Percentiles rank a stretch among this genome's conserved stretches.
These are phyloP conservation scores for Calypte anna DNA, from an alignment of 2,113 vertebrate species.

Conservation along the genomic window DNA sequence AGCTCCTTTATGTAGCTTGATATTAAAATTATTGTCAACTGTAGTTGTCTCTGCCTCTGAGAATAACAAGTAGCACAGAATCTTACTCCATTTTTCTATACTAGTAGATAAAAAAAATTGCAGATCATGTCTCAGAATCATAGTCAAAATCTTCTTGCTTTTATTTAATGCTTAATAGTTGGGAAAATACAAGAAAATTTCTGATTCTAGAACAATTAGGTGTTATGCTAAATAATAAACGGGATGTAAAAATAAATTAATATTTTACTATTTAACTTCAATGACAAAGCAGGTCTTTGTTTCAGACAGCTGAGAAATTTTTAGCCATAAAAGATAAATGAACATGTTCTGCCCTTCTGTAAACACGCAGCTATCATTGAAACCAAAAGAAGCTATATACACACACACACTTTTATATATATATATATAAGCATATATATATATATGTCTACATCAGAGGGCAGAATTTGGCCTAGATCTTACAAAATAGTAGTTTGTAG, in stretches of 20 bases:
- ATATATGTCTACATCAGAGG: not conserved
- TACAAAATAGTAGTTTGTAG: not conserved
- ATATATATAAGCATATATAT: not conserved
- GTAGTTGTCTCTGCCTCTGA: not conserved
- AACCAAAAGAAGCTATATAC: not conserved
- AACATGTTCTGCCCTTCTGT: not conserved
- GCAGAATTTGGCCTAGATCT: not conserved
- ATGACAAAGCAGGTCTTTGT: slow-evolving; percentile 11
- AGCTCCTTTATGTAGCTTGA: not conserved
- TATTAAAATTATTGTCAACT: not conserved
- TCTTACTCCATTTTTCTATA: not conserved
- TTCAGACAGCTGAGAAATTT: not conserved
- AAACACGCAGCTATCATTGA: not conserved
- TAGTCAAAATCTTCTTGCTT: slow-evolving; percentile 41
- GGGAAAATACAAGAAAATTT: slow-evolving; percentile 52
- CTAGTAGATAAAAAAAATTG: not conserved
- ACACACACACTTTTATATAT: not conserved
- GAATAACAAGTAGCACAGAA: not conserved
- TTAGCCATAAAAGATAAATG: slow-evolving; percentile 6
- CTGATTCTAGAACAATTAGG: slow-evolving; percentile 38
- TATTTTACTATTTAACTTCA: slow-evolving; percentile 32
- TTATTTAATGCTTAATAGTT: slow-evolving; percentile 34
- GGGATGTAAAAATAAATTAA: slow-evolving; percentile 56
- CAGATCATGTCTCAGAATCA: not conserved
- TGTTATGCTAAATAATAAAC: slow-evolving; percentile 51